Percentiles rank a stretch among this genome's conserved stretches.
phyloP scores from a whole-genome alignment of 2,113 vertebrate genomes.

The Pholis gunnellus region DNA sequence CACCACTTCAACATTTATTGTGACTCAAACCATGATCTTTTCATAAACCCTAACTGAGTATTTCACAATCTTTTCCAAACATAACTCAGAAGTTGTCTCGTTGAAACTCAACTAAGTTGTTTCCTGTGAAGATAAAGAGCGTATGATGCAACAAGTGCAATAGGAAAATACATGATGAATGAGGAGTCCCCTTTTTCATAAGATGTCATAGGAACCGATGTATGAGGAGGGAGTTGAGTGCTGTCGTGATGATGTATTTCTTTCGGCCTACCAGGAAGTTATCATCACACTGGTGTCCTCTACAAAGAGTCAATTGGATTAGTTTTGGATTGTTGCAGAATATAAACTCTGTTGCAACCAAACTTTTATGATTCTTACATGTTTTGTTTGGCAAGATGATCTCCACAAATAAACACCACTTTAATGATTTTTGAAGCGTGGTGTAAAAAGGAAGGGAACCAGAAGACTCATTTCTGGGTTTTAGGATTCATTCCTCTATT shows the following conservation, averaged over 20 bases:
- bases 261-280: too few species aligned
- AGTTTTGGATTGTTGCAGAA: not conserved
- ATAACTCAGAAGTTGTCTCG: too few species aligned
- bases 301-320: not conserved
- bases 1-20: not conserved
- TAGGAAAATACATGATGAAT: not conserved
- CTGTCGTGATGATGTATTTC: too few species aligned
- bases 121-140: not conserved
- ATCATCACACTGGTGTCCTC: not conserved
- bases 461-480: not conserved
- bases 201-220: too few species aligned
- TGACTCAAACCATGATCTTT: not conserved
- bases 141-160: not conserved
- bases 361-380: too few species aligned
- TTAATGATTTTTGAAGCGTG: not conserved
- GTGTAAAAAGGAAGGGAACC: too few species aligned
- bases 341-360: not conserved
- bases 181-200: not conserved
- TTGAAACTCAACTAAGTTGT: too few species aligned
- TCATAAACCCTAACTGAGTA: too few species aligned
- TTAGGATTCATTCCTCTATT: not conserved
- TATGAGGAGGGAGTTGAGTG: not conserved
- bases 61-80: too few species aligned
- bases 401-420: too few species aligned
- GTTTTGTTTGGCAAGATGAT: too few species aligned